Evolutionary conservation across 2,797 vertebrate genomes (phyloP), one percentile per base, ranked within the genome.

Genomic region (Acanthopagrus latus): DNA sequence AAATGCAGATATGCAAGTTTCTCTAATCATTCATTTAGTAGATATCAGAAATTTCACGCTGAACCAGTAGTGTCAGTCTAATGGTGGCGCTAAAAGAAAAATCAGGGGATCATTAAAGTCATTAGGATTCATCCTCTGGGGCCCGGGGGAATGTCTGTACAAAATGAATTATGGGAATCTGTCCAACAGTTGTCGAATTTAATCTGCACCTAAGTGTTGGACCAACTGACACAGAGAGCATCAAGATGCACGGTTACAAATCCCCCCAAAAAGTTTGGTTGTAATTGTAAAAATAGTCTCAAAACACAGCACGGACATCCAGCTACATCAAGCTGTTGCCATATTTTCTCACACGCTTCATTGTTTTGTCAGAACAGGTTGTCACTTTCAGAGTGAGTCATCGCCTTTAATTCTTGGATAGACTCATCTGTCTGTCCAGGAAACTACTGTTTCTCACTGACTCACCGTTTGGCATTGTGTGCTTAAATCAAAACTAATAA

Each of bases 331-430:
- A 62, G 56, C 50, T 23, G 41, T 55, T 51, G 58, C 7, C 11
- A 38, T 6, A 46, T 2, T 25, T n/a, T 74, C 33, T 50, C 50
- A 74, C 65, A 41, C 20, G n/a, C 2, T 3, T 7, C 3, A 11
- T n/a, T 62, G 23, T 62, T 78, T 68, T 62, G 52, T 58, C 64
- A 54, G 38, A 54, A 66, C 64, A 76, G 38, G 60, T 63, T 67
- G 54, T 70, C 44, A 69, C 50, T 68, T 57, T 55, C 0, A 65
- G 51, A 52, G 4, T 75, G 50, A 68, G 33, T 78, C 68, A 76
- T 47, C 1, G 56, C 20, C 18, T 13, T 46, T 2, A 12, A 25
- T 66, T 81, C 64, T 47, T 56, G 3, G 41, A 62, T 5, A 46
- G 56, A 64, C 33, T 38, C 43, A 18, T 29, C 5, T 10, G 10